Evolutionary conservation across 2,888 invertebrate genomes (phyloP).

Genomic region (Exocentrus adspersus): DNA sequence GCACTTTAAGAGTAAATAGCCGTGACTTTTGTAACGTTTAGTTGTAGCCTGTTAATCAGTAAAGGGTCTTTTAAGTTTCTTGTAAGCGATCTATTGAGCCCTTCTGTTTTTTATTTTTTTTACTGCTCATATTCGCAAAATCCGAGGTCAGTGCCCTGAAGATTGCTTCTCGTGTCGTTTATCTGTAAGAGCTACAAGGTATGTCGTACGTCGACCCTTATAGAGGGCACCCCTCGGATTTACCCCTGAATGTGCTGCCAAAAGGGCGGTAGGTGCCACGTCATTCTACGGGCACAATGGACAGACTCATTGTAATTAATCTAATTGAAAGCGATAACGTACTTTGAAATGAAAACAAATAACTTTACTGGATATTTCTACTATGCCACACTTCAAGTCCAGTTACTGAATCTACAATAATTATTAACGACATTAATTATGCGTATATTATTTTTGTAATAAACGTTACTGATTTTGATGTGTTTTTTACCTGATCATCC

Average conservation of each 20-base stretch:
- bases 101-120: no score
- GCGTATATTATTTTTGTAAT: no score
- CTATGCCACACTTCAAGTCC: no score
- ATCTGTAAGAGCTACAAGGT: conserved; percentile 5
- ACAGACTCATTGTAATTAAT: not conserved
- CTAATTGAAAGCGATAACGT: not conserved
- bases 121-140: not conserved
- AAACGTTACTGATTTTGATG: no score
- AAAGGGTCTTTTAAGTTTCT: no score
- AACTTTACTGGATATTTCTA: not conserved
- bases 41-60: not conserved
- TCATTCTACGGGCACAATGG: not conserved
- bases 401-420: no score
- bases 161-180: conserved; percentile 5
- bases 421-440: no score
- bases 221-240: not conserved
- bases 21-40: not conserved
- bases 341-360: not conserved
- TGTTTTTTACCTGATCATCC: no score
- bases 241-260: not conserved
- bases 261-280: not conserved
- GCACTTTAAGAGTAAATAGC: not conserved
- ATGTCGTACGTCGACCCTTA: conserved; percentile 2
- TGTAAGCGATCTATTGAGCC: no score
- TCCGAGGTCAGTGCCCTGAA: conserved; percentile 2